phyloP scores from a whole-genome alignment of 2,888 invertebrate species.

The Parnassius glacialis region DNA sequence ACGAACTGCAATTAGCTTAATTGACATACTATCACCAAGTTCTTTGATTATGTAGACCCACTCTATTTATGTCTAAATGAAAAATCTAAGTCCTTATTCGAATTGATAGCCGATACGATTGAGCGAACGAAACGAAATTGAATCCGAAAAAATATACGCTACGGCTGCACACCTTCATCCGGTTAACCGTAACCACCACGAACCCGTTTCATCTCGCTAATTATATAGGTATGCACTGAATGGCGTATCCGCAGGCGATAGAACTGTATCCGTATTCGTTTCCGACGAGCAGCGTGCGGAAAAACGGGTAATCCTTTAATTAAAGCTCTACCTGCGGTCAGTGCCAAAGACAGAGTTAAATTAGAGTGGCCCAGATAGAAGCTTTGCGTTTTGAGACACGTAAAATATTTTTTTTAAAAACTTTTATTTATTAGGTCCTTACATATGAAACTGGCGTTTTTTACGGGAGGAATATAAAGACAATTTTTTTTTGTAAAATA shows the following conservation, averaged over 20 bases:
- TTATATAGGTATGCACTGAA: slow-evolving; percentile 44
- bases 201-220: slow-evolving; percentile 63
- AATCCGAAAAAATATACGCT: slow-evolving; percentile 45
- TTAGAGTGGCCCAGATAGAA: slow-evolving; percentile 29
- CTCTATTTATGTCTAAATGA: slow-evolving; percentile 3
- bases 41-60: slow-evolving; percentile 14
- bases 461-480: too few species aligned
- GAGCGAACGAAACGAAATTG: slow-evolving; percentile 25
- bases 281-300: slow-evolving; percentile 37
- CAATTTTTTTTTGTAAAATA: too few species aligned
- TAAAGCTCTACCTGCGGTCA: slow-evolving; percentile 49
- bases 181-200: slow-evolving; percentile 46
- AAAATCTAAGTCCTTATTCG: slow-evolving; percentile 19
- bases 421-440: background rate
- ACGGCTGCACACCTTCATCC: slow-evolving; percentile 51
- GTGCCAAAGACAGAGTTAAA: slow-evolving; percentile 43
- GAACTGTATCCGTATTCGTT: slow-evolving; percentile 32
- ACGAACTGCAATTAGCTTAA: slow-evolving; percentile 9
- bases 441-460: too few species aligned
- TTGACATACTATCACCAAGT: slow-evolving; percentile 16
- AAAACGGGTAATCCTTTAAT: slow-evolving; percentile 67
- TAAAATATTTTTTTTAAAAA: background rate
- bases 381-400: slow-evolving; percentile 8
- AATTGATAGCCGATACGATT: slow-evolving; percentile 13
- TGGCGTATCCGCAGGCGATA: slow-evolving; percentile 29